Conservation (phyloP, 2,797 vertebrate genomes). For the Triplophysa yarkandensis region DNA sequence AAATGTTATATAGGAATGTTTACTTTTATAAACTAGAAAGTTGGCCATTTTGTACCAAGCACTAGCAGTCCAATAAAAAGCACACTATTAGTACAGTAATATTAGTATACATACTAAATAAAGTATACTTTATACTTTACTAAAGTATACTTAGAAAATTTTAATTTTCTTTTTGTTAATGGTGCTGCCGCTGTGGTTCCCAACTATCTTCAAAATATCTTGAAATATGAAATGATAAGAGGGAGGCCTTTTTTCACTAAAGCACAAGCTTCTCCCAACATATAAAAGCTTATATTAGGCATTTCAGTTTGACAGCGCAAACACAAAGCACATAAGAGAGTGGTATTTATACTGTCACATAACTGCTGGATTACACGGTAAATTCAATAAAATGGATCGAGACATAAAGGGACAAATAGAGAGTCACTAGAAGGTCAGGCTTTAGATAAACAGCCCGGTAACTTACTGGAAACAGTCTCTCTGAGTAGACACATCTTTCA, state of each 20-base stretch:
- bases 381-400: not conserved
- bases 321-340: not conserved
- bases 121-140: too few species aligned
- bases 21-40: too few species aligned
- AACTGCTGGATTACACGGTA: not conserved
- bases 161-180: too few species aligned
- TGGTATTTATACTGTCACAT: not conserved
- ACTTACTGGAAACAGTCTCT: constrained; percentile 88
- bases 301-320: constrained; percentile 1
- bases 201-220: too few species aligned
- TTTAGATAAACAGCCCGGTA: constrained; percentile 7
- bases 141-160: too few species aligned
- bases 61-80: too few species aligned
- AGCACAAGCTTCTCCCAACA: not conserved
- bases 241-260: not conserved
- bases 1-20: too few species aligned
- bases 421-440: not conserved
- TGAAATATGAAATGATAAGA: too few species aligned
- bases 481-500: constrained; percentile 88
- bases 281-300: not conserved
- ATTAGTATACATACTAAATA: too few species aligned
- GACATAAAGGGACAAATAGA: not conserved
- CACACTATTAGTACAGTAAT: too few species aligned
- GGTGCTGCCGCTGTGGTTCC: too few species aligned
- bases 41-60: too few species aligned